These are phyloP conservation scores for Drosophila nigrodunni DNA, from an alignment of 1,140 invertebrate genomes.

Conservation along the genomic window DNA sequence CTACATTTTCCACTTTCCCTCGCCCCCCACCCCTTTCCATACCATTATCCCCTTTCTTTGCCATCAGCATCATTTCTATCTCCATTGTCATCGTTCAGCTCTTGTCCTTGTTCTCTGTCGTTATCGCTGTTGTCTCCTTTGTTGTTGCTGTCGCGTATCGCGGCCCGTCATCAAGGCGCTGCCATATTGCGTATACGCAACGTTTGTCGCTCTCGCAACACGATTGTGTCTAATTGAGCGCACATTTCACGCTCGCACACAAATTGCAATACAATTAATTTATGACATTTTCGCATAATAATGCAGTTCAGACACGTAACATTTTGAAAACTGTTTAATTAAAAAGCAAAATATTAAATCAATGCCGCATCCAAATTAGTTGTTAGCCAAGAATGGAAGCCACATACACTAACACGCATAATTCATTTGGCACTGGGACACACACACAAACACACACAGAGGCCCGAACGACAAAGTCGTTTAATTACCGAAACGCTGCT, in stretches of 20 bases:
- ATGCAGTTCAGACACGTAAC: slow-evolving; percentile 58
- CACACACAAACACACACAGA: slow-evolving; percentile 10
- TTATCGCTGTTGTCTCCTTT: background rate
- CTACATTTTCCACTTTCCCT: background rate
- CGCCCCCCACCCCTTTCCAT: background rate
- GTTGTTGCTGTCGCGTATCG: slow-evolving; percentile 48
- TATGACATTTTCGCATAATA: slow-evolving; percentile 62
- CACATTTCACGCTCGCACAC: slow-evolving; percentile 39
- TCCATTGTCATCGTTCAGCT: slow-evolving; percentile 52
- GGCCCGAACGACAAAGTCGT: slow-evolving; percentile 76
- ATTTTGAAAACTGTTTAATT: slow-evolving; percentile 66
- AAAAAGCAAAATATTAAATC: slow-evolving; percentile 79
- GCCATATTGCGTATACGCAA: slow-evolving; percentile 76
- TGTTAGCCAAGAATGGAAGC: slow-evolving; percentile 31
- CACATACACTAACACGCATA: slow-evolving; percentile 51
- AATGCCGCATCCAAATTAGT: slow-evolving; percentile 58
- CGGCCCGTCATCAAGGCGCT: slow-evolving; percentile 72
- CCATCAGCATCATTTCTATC: slow-evolving; percentile 26
- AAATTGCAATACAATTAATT: slow-evolving; percentile 81
- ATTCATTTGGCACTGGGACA: slow-evolving; percentile 63
- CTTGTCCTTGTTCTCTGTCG: slow-evolving; percentile 9
- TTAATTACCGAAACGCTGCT: slow-evolving; percentile 73
- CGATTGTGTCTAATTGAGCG: slow-evolving; percentile 57
- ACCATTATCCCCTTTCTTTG: background rate
- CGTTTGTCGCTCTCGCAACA: slow-evolving; percentile 47